A percentile compares a stretch with the other conserved stretches of the same genome.
Conservation (phyloP, 2,888 invertebrate species). For the Eupithecia subfuscata region DNA sequence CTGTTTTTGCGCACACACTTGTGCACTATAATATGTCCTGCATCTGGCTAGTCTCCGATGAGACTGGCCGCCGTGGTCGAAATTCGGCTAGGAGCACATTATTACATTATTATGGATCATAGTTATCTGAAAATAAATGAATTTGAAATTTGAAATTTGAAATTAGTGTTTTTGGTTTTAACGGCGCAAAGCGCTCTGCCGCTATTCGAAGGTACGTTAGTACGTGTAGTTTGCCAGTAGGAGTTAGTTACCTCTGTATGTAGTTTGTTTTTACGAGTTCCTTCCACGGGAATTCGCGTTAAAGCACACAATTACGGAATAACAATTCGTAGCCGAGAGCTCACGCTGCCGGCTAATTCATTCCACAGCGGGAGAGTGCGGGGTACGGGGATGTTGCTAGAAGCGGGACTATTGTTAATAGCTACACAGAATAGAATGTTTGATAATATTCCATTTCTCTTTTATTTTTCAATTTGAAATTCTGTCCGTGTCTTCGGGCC, state of each 20-base stretch:
- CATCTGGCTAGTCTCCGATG: no score
- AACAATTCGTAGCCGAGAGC: slow-evolving; percentile 16
- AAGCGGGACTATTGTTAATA: background rate
- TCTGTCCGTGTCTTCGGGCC: background rate
- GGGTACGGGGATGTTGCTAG: background rate
- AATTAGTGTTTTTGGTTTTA: background rate
- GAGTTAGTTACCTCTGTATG: background rate
- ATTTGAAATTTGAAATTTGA: no score
- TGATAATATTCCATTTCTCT: background rate
- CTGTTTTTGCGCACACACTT: no score
- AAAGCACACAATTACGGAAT: slow-evolving; percentile 19
- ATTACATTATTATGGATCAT: no score
- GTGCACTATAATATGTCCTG: no score
- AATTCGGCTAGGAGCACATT: no score
- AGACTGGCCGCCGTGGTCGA: no score
- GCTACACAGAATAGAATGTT: background rate
- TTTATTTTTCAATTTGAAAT: background rate
- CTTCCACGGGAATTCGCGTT: slow-evolving; percentile 21
- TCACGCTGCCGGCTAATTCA: background rate
- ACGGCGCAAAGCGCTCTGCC: background rate
- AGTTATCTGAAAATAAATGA: no score
- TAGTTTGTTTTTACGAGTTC: slow-evolving; percentile 3
- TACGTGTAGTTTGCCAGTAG: background rate
- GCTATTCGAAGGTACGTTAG: background rate
- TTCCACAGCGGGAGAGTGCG: background rate